Evolutionary conservation across 2,113 vertebrate species (phyloP).

Genomic region (Pterophyllum scalare): DNA sequence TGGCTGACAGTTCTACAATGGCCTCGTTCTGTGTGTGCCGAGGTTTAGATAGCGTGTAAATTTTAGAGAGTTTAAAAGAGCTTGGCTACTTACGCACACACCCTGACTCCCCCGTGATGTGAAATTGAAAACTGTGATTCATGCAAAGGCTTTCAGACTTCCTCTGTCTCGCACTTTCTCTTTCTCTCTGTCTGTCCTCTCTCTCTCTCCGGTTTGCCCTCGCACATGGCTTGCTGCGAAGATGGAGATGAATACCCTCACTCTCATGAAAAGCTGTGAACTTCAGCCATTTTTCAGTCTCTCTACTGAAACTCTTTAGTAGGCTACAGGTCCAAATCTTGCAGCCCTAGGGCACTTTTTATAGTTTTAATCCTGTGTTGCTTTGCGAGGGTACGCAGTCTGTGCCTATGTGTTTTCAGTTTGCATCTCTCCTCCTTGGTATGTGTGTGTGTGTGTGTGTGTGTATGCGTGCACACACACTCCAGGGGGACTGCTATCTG

Average conservation of each 20-base stretch:
- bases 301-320: constrained; percentile 23
- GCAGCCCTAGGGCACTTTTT: constrained; percentile 33
- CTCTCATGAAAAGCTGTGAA: constrained; percentile 21
- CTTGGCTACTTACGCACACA: constrained; percentile 18
- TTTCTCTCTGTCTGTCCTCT: not conserved
- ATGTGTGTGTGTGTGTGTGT: not conserved
- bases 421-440: constrained; percentile 10
- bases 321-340: constrained; percentile 14
- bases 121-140: constrained; percentile 60
- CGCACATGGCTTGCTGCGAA: constrained; percentile 22
- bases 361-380: constrained; percentile 42
- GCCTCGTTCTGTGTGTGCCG: constrained; percentile 6
- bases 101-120: constrained; percentile 46
- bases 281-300: constrained; percentile 43
- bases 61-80: constrained; percentile 46
- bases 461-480: constrained; percentile 3
- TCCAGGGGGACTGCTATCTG: constrained; percentile 66
- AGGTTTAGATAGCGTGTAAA: constrained; percentile 33
- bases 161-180: not conserved
- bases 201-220: not conserved
- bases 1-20: constrained; percentile 41
- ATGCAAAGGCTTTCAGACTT: constrained; percentile 41
- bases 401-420: constrained; percentile 26
- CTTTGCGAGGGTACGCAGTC: constrained; percentile 35
- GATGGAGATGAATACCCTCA: constrained; percentile 35